A percentile compares a stretch with the other conserved stretches of the same genome.
phyloP scores from a whole-genome alignment of 2,888 invertebrate genomes.

The Apamea sordens region DNA sequence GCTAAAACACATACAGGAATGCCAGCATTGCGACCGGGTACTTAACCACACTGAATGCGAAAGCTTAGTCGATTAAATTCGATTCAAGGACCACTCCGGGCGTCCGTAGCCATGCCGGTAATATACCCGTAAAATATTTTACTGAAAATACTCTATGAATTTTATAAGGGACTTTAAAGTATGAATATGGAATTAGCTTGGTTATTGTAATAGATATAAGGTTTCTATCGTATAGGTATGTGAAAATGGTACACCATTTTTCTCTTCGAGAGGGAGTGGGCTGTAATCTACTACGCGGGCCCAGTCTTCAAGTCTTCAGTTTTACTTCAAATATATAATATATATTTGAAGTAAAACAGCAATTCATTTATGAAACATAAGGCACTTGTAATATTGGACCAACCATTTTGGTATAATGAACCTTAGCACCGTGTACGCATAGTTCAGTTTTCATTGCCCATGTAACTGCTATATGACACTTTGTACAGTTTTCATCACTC shows the following conservation, averaged over 20 bases:
- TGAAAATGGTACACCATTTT: too few species aligned
- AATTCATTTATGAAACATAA: too few species aligned
- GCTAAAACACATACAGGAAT: slow-evolving; percentile 42
- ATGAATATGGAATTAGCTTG: slow-evolving; percentile 38
- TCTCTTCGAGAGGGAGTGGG: not conserved
- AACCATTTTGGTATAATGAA: not conserved
- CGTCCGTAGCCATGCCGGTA: slow-evolving; percentile 66
- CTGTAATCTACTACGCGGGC: not conserved
- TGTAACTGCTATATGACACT: not conserved
- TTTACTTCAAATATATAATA: too few species aligned
- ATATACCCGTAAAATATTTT: slow-evolving; percentile 72
- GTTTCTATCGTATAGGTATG: not conserved
- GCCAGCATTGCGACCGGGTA: slow-evolving; percentile 58
- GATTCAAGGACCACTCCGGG: slow-evolving; percentile 69
- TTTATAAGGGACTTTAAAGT: slow-evolving; percentile 32
- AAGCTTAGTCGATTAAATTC: slow-evolving; percentile 72
- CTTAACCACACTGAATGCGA: slow-evolving; percentile 69
- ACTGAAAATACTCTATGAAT: slow-evolving; percentile 59
- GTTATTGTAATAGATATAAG: not conserved
- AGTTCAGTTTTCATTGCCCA: slow-evolving; percentile 11
- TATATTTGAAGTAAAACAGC: too few species aligned
- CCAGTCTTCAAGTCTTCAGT: too few species aligned
- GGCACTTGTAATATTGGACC: not conserved
- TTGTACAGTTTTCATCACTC: not conserved
- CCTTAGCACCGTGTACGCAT: not conserved